Evolutionary conservation across 2,888 invertebrate species (phyloP), one percentile per base, ranked within the genome.

Genomic region (Alloscopus bannaensis): DNA sequence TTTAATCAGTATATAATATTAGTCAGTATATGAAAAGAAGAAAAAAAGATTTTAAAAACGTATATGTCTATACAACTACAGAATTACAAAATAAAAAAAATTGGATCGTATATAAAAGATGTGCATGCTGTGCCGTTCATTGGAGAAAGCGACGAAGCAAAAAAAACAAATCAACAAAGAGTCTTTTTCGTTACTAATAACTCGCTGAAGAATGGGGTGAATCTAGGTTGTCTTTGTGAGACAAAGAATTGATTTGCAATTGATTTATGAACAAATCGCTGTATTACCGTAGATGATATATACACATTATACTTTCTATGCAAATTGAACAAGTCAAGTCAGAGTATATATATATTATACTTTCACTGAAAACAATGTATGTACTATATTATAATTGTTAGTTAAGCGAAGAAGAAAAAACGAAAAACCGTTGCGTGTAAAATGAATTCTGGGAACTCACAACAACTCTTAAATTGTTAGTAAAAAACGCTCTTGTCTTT

Each of bases 1-100:
- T 76, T 66, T 68, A 73, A 76, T 76, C 76, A 76, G 76, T 76
- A 76, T 73, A 66, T 73, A 66, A 18, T 29, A 28, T 36, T 36
- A 36, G 36, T 36, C 36, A 36, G 24, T 52, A 22, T 24, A n/a
- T n/a, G n/a, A n/a, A n/a, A n/a, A n/a, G n/a, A n/a, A n/a, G n/a
- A n/a, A n/a, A n/a, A n/a, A n/a, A n/a, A n/a, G n/a, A n/a, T n/a
- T n/a, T n/a, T n/a, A n/a, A n/a, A n/a, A n/a, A n/a, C n/a, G n/a
- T n/a, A 42, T 52, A 65, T 47, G 20, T 52, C 11, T 20, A 26
- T 57, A 18, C 26, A 24, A 16, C n/a, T n/a, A n/a, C n/a, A 28
- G 45, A 47, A 60, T n/a, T 13, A 59, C 59, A 59, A 24, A 60
- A 59, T 50, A 42, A 8, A 28, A 47, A 60, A 11, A 71, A 50